These are phyloP conservation scores for Agrotis ipsilon DNA, from an alignment of 2,888 invertebrate species.

Conservation along the genomic window DNA sequence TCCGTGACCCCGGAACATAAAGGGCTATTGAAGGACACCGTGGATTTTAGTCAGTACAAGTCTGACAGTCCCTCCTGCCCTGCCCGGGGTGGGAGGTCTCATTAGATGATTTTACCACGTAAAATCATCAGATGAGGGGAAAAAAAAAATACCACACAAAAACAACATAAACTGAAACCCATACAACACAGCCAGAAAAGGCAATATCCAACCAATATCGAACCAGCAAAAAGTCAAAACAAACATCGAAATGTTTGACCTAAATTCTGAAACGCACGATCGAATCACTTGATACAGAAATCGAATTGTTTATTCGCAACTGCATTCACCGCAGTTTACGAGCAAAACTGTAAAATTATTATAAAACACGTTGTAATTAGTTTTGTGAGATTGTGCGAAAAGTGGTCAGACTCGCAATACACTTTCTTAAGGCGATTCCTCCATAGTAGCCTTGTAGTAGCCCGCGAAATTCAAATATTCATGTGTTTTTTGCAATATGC, in stretches of 20 bases:
- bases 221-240: conserved; percentile 26
- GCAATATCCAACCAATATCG: conserved; percentile 13
- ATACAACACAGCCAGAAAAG: not conserved
- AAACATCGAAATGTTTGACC: conserved; percentile 42
- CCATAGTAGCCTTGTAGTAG: too few species aligned
- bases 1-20: too few species aligned
- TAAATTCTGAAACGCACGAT: conserved; percentile 41
- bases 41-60: too few species aligned
- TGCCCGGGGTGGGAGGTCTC: too few species aligned
- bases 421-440: too few species aligned
- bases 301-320: conserved; percentile 36
- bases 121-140: too few species aligned
- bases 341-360: conserved; percentile 6
- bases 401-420: not conserved
- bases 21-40: too few species aligned
- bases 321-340: conserved; percentile 8
- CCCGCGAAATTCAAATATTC: too few species aligned
- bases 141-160: too few species aligned
- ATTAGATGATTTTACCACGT: too few species aligned
- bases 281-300: conserved; percentile 35
- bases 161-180: not conserved
- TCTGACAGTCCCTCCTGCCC: too few species aligned
- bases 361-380: conserved; percentile 15
- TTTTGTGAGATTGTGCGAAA: conserved; percentile 9
- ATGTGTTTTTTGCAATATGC: too few species aligned